Base-by-base conservation (phyloP, 2,888 invertebrate species). In the Latrodectus hesperus region DNA sequence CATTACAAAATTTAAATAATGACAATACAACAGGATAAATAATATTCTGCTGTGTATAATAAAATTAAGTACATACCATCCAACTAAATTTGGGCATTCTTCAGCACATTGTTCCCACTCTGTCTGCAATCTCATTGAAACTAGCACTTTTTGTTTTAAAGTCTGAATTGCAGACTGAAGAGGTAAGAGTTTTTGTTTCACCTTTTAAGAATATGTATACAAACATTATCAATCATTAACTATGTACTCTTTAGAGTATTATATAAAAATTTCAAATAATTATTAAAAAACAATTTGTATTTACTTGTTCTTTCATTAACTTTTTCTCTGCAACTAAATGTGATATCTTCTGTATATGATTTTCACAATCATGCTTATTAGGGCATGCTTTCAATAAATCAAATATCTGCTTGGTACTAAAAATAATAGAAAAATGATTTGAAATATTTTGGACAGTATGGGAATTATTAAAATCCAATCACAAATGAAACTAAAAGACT, bases 31-130 rank as follows among this genome's bases (percentile, higher is more conserved):
- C 38, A 49, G 4, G n/a, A 55, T 1, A 38, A 38, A 38, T 38
- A 38, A 38, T 38, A 38, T 38, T 38, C 38, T 6, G 2, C 16
- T n/a, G 11, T 8, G 38, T 12, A 14, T 73, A 17, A 53, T 51
- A 64, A 17, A 76, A 51, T 16, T 67, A 10, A 16, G 5, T 49
- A 38, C 53, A 52, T 76, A 88, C 88, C 88, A 88, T 49, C 84
- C 88, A 16, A 38, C 49, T 10, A 88, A 65, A 49, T 75, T 52
- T 22, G 84, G 70, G 68, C 88, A 88, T 78, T 88, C 88, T 22
- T 71, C 26, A 12, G 73, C 11, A 22, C 72, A 75, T 71, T 84
- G 80, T 4, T 88, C 88, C 88, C 88, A 88, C 53, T 88, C 84
- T 55, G 51, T 71, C 22, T 88, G 83, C 67, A 88, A 70, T 9